These are phyloP conservation scores for Lamprotornis superbus DNA, from an alignment of 2,113 vertebrate species.

Conservation along the genomic window DNA sequence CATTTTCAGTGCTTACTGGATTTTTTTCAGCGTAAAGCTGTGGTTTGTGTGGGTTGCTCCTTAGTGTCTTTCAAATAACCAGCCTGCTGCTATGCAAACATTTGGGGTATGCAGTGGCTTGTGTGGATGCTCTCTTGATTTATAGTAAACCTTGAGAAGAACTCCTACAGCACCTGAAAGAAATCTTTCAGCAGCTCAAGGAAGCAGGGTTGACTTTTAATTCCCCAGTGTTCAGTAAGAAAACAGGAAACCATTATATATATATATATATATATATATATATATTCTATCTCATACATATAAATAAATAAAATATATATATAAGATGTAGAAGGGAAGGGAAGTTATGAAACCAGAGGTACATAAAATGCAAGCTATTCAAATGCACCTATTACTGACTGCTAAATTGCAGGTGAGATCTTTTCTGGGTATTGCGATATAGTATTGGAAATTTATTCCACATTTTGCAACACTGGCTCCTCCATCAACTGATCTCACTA, in stretches of 20 bases:
- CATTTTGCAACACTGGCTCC: neutral
- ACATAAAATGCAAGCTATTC: neutral
- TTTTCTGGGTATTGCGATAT: neutral
- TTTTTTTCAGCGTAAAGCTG: constrained; percentile 28
- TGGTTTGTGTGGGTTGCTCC: constrained; percentile 16
- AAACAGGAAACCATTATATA: constrained; percentile 8
- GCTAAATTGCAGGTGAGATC: constrained; percentile 32
- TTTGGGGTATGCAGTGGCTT: neutral
- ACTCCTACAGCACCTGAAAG: constrained; percentile 66
- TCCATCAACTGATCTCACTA: constrained; percentile 58
- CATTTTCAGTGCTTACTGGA: neutral
- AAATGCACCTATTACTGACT: constrained; percentile 22
- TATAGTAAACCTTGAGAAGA: constrained; percentile 4
- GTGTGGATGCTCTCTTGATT: constrained; percentile 31
- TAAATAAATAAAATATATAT: neutral
- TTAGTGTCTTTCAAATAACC: constrained; percentile 13
- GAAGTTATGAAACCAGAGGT: constrained; percentile 44
- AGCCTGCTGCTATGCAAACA: neutral
- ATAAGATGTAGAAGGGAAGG: neutral
- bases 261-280: neutral
- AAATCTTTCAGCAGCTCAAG: constrained; percentile 47
- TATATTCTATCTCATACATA: neutral
- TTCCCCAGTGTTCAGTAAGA: constrained; percentile 23
- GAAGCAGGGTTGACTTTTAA: constrained; percentile 45
- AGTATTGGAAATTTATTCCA: constrained; percentile 30